Conservation (phyloP, 2,888 invertebrate species). For the Drosophila anceps region DNA sequence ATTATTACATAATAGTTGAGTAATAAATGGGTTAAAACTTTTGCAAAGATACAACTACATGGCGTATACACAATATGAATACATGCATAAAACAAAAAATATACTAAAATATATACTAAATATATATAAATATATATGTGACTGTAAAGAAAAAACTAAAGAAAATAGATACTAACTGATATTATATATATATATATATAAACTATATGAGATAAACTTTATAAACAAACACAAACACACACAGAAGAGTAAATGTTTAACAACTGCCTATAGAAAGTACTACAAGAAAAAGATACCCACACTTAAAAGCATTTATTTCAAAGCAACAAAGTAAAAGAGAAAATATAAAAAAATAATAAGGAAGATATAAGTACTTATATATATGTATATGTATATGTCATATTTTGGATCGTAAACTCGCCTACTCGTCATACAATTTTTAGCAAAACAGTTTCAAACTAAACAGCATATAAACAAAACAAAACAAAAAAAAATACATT, state of each 20-base stretch:
- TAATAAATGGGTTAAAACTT: conserved; percentile 39
- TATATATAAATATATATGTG: conserved; percentile 53
- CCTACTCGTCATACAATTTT: conserved; percentile 71
- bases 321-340: conserved; percentile 23
- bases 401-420: conserved; percentile 64
- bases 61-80: conserved; percentile 53
- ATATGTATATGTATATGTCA: conserved; percentile 29
- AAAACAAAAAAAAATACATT: conserved; percentile 17
- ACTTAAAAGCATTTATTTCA: conserved; percentile 70
- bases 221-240: conserved; percentile 39
- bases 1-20: conserved; percentile 28
- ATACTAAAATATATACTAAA: conserved; percentile 35
- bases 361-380: background rate
- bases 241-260: conserved; percentile 55
- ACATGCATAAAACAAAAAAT: conserved; percentile 18
- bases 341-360: conserved; percentile 1
- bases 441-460: conserved; percentile 55
- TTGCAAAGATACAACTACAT: conserved; percentile 33
- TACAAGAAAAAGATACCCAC: conserved; percentile 23
- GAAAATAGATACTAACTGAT: conserved; percentile 61
- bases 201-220: conserved; percentile 53
- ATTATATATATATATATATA: conserved; percentile 56
- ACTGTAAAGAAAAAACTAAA: conserved; percentile 60
- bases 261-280: conserved; percentile 70
- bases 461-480: conserved; percentile 11